Evolutionary conservation across 1,140 invertebrate species (phyloP).

Genomic region (Mamestra configurata): DNA sequence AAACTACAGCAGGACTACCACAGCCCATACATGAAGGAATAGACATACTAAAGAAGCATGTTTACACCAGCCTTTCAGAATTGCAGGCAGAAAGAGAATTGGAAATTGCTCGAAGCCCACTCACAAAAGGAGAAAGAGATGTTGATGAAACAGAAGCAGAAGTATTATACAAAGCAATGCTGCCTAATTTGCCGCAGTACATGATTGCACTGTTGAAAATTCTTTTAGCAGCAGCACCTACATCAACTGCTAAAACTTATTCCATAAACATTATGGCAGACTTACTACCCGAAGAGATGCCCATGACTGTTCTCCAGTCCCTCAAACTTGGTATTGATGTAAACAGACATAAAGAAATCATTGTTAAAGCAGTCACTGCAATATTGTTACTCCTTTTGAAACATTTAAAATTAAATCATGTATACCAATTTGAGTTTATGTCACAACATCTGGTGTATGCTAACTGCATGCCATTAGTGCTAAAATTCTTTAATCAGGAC

Average conservation of each 20-base stretch:
- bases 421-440: conserved; percentile 99
- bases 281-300: conserved; percentile 98
- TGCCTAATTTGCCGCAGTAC: conserved; percentile 98
- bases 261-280: conserved; percentile 99
- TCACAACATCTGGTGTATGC: conserved; percentile 99
- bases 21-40: conserved; percentile 98
- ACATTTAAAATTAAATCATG: conserved; percentile 99
- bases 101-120: conserved; percentile 93
- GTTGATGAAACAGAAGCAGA: conserved; percentile 94
- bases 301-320: conserved; percentile 98
- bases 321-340: conserved; percentile 99
- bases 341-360: conserved; percentile 99
- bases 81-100: conserved; percentile 95
- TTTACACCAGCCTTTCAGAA: conserved; percentile 95
- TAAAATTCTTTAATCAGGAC: conserved; percentile 99
- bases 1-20: conserved; percentile 97
- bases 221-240: conserved; percentile 98
- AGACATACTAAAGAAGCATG: conserved; percentile 95
- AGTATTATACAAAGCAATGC: conserved; percentile 96
- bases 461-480: conserved; percentile 99
- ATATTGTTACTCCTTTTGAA: conserved; percentile 98
- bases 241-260: conserved; percentile 99
- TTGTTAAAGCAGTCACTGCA: conserved; percentile 99
- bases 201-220: conserved; percentile 99
- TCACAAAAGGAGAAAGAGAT: conserved; percentile 92